A percentile compares a stretch with the other conserved stretches of the same genome.
Conservation (phyloP, 2,113 vertebrate species). For the Microcebus ravelobensis region DNA sequence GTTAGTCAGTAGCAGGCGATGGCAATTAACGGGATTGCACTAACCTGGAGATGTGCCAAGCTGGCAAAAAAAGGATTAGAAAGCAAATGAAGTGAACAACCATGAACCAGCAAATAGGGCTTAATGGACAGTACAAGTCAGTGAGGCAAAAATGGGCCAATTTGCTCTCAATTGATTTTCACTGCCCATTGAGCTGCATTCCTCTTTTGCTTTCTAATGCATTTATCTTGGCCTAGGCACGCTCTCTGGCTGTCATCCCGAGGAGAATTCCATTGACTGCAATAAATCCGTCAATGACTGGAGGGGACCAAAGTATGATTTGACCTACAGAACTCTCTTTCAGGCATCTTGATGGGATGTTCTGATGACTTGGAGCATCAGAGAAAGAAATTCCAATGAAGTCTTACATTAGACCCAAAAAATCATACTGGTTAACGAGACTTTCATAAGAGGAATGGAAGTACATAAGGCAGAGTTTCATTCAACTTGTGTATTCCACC, state of each 20-base stretch:
- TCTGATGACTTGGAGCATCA: not conserved
- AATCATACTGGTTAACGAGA: not conserved
- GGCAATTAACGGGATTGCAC: conserved; percentile 77
- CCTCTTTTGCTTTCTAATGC: conserved; percentile 62
- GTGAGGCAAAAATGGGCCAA: conserved; percentile 73
- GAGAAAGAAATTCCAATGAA: conserved; percentile 8
- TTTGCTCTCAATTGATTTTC: conserved; percentile 77
- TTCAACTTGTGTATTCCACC: not conserved
- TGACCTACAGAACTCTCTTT: not conserved
- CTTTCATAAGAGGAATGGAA: not conserved
- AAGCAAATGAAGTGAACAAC: conserved; percentile 78
- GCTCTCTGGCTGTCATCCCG: conserved; percentile 59
- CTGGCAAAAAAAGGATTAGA: conserved; percentile 76
- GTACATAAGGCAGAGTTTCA: not conserved
- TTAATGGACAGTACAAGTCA: conserved; percentile 75
- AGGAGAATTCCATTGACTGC: conserved; percentile 42
- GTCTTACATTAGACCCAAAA: not conserved
- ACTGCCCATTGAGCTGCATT: conserved; percentile 74
- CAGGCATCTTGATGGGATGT: not conserved
- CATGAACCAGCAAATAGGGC: conserved; percentile 78
- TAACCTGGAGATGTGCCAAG: conserved; percentile 77
- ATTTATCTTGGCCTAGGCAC: conserved; percentile 69
- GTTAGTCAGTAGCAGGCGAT: conserved; percentile 72
- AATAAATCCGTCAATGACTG: not conserved
- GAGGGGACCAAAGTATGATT: not conserved